A percentile compares a stretch with the other conserved stretches of the same genome.
These are phyloP conservation scores for Sphecodes monilicornis DNA, from an alignment of 2,888 invertebrate species.

Conservation along the genomic window DNA sequence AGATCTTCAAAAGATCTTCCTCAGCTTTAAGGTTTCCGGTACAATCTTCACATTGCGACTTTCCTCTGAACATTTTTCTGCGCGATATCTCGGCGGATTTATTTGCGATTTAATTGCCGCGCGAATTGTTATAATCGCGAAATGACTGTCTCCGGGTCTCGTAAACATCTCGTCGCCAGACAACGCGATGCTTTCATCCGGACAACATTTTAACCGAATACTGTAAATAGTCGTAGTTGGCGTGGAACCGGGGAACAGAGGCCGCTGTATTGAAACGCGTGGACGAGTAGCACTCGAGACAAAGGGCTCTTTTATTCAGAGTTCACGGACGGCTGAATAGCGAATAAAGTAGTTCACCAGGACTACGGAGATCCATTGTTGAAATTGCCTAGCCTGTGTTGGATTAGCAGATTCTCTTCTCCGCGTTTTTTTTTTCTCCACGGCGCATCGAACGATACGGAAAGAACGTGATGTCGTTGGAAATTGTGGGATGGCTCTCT, in stretches of 20 bases:
- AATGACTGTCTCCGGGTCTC: neutral
- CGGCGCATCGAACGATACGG: neutral
- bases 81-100: neutral
- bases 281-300: slow-evolving; percentile 49
- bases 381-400: slow-evolving; percentile 36
- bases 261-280: slow-evolving; percentile 29
- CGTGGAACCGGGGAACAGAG: neutral
- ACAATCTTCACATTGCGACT: neutral
- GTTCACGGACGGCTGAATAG: slow-evolving; percentile 53
- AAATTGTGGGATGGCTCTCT: neutral
- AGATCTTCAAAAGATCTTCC: neutral
- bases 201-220: slow-evolving; percentile 9
- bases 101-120: neutral
- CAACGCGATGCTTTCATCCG: neutral
- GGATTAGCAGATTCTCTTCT: slow-evolving; percentile 32
- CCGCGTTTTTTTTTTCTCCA: neutral
- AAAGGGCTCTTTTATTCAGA: slow-evolving; percentile 50
- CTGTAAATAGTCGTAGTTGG: slow-evolving; percentile 1
- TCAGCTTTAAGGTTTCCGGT: neutral
- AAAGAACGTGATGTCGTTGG: neutral
- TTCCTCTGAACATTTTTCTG: neutral
- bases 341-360: slow-evolving; percentile 54
- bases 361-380: slow-evolving; percentile 37
- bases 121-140: neutral
- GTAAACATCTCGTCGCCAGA: neutral